phyloP scores from a whole-genome alignment of 1,140 invertebrate genomes.

The Choristoneura fumiferana region DNA sequence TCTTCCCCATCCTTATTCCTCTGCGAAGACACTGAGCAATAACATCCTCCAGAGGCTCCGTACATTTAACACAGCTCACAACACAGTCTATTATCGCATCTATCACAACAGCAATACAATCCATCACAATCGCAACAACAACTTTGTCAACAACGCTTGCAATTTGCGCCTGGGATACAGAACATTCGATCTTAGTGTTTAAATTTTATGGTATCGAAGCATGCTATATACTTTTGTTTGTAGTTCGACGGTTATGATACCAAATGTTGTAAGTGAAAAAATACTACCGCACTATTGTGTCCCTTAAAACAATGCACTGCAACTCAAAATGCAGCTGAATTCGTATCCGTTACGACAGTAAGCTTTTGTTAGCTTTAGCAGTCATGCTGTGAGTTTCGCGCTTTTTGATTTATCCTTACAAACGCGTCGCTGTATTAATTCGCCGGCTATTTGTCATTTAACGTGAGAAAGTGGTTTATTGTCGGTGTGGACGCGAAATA shows the following conservation, averaged over 20 bases:
- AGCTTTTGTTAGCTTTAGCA: neutral
- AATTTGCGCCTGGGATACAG: conserved; percentile 1
- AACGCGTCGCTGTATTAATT: conserved; percentile 68
- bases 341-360: neutral
- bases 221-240: neutral
- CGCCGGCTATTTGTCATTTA: conserved; percentile 69
- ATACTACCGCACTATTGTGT: too few relatives aligned
- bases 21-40: conserved; percentile 70
- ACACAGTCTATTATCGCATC: conserved; percentile 21
- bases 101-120: conserved; percentile 24
- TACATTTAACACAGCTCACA: conserved; percentile 57
- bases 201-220: conserved; percentile 21
- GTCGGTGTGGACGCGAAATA: conserved; percentile 24
- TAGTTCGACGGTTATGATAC: conserved; percentile 27
- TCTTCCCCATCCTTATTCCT: conserved; percentile 51
- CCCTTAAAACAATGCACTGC: neutral
- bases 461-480: conserved; percentile 73
- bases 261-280: conserved; percentile 31
- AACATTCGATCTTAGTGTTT: conserved; percentile 30
- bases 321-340: neutral
- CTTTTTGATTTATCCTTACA: conserved; percentile 67
- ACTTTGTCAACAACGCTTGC: conserved; percentile 26
- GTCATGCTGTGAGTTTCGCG: conserved; percentile 53
- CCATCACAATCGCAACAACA: conserved; percentile 24
- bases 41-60: conserved; percentile 60